phyloP scores from a whole-genome alignment of 2,113 vertebrate genomes.

The Emydocephalus ijimae region DNA sequence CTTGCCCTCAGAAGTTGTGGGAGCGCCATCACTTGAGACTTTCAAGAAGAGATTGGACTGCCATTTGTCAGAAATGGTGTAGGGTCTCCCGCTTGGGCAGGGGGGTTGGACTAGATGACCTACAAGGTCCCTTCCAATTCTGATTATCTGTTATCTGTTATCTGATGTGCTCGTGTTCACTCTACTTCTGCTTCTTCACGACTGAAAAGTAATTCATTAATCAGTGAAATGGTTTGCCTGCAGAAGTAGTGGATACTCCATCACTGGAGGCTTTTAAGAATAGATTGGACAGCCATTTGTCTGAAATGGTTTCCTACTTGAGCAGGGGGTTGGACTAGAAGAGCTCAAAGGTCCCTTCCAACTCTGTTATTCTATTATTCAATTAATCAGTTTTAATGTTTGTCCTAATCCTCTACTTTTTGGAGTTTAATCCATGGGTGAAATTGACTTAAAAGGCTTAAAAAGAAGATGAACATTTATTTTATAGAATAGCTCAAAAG shows the following conservation, averaged over 20 bases:
- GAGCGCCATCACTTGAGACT: too few relatives aligned
- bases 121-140: too few relatives aligned
- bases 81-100: too few relatives aligned
- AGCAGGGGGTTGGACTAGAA: background rate
- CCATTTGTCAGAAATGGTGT: too few relatives aligned
- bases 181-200: background rate
- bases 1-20: too few relatives aligned
- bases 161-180: background rate
- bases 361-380: background rate
- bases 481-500: too few relatives aligned
- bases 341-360: background rate
- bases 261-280: background rate
- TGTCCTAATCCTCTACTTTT: background rate
- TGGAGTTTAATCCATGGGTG: background rate
- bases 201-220: background rate
- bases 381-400: background rate
- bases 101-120: too few relatives aligned
- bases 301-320: background rate
- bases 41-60: too few relatives aligned
- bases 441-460: background rate
- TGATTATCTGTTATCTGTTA: too few relatives aligned
- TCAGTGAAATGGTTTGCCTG: background rate
- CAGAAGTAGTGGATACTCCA: background rate
- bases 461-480: background rate
- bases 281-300: background rate